phyloP scores from a whole-genome alignment of 2,113 vertebrate species.

The Hippocampus guttulatus region DNA sequence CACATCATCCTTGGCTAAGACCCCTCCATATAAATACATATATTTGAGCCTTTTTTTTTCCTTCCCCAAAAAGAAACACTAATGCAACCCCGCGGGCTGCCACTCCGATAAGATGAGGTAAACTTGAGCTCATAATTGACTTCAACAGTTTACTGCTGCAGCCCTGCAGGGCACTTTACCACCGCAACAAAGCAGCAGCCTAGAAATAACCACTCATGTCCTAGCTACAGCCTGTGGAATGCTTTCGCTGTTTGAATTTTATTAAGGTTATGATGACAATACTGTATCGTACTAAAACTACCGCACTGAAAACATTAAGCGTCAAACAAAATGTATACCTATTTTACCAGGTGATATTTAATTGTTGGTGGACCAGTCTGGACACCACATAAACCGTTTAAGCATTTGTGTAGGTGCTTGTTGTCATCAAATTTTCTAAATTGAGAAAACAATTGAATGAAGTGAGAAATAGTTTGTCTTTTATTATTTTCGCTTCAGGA shows the following conservation, averaged over 20 bases:
- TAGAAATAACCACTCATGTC: slow-evolving; percentile 37
- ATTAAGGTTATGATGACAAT: not conserved
- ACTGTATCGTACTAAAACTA: not conserved
- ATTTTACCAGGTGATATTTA: not conserved
- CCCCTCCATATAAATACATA: not conserved
- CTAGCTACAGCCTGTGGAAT: slow-evolving; percentile 12
- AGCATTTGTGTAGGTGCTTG: not conserved
- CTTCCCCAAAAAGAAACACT: slow-evolving; percentile 42
- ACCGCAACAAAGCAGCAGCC: slow-evolving; percentile 39
- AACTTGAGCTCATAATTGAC: slow-evolving; percentile 52
- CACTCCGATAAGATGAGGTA: slow-evolving; percentile 60
- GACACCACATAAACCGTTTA: not conserved
- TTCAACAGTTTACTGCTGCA: slow-evolving; percentile 52
- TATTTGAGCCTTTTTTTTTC: slow-evolving; percentile 23
- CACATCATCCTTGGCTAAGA: slow-evolving; percentile 6
- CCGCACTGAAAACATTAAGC: not conserved
- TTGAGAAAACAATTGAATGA: not conserved
- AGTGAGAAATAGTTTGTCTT: too few relatives aligned
- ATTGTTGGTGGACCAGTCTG: not conserved
- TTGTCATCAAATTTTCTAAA: not conserved
- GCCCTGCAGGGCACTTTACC: slow-evolving; percentile 17
- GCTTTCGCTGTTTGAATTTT: not conserved
- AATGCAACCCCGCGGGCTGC: slow-evolving; percentile 38
- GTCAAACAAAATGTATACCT: not conserved
- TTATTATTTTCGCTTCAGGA: too few relatives aligned